A percentile compares a stretch with the other conserved stretches of the same genome.
Conservation (phyloP, 2,888 invertebrate species). For the Lacanobia wlatinum region DNA sequence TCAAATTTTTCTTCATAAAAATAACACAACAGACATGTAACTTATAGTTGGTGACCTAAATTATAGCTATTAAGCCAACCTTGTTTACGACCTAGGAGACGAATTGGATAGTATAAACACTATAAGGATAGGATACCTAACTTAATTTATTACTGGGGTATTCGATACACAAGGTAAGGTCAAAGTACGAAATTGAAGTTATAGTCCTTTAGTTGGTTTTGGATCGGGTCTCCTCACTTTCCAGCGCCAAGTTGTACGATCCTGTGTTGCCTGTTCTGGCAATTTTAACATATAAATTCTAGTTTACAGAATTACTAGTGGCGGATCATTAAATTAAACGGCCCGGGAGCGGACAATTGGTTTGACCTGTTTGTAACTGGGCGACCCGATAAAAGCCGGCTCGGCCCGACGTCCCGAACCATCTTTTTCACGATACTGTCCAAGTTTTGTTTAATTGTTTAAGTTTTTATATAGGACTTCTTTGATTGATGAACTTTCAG, state of each 20-base stretch:
- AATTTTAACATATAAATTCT: background rate
- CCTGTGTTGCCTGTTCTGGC: too few relatives aligned
- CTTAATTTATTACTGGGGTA: background rate
- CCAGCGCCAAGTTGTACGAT: too few relatives aligned
- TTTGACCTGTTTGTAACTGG: slow-evolving; percentile 38
- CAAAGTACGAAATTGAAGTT: too few relatives aligned
- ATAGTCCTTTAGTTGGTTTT: too few relatives aligned
- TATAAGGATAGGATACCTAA: background rate
- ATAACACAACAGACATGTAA: background rate
- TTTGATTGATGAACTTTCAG: slow-evolving; percentile 15
- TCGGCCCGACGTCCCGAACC: background rate
- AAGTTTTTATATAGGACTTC: slow-evolving; percentile 4
- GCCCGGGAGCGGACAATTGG: slow-evolving; percentile 5
- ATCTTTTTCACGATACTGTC: slow-evolving; percentile 19
- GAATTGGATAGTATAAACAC: slow-evolving; percentile 11
- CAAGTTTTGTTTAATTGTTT: slow-evolving; percentile 30
- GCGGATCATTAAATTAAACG: background rate
- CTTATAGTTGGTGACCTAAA: slow-evolving; percentile 16
- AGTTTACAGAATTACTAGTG: background rate
- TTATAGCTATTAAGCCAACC: background rate
- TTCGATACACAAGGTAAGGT: too few relatives aligned
- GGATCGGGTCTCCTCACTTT: too few relatives aligned
- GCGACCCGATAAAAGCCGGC: slow-evolving; percentile 11
- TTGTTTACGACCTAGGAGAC: slow-evolving; percentile 18
- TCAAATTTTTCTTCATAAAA: background rate